phyloP scores from a whole-genome alignment of 2,113 vertebrate species.

The Haliaeetus leucogaster region DNA sequence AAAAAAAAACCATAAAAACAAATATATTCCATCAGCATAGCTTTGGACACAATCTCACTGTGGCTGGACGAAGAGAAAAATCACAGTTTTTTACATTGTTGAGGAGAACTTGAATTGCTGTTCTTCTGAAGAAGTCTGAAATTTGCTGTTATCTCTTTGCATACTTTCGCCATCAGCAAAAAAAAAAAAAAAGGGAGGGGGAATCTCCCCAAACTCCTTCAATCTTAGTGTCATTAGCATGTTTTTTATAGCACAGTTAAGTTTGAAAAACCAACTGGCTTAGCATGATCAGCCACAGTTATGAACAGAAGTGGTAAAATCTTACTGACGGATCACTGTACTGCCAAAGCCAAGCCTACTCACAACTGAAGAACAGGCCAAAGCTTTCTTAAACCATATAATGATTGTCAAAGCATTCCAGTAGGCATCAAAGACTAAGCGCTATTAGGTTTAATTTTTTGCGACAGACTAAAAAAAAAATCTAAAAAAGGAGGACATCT shows the following conservation, averaged over 20 bases:
- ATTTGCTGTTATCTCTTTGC: neutral
- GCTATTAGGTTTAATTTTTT: neutral
- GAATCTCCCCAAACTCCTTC: neutral
- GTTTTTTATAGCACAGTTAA: neutral
- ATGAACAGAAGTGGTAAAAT: neutral
- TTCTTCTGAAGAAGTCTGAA: neutral
- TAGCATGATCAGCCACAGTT: neutral
- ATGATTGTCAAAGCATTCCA: neutral
- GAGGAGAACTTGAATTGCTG: neutral
- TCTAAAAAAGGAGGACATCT: neutral
- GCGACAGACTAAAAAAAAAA: neutral
- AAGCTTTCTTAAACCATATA: neutral
- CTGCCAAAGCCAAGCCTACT: neutral
- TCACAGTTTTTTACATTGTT: constrained; percentile 30
- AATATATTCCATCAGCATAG: neutral
- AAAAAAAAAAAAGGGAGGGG: accelerated
- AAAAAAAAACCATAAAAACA: constrained; percentile 46
- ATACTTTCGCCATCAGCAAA: neutral
- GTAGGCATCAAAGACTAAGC: neutral
- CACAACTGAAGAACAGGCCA: neutral
- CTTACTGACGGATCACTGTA: neutral
- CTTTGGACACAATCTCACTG: neutral
- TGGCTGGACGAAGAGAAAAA: constrained; percentile 32
- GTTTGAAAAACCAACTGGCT: neutral
- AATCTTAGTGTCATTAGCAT: neutral